A percentile compares a stretch with the other conserved stretches of the same genome.
Conservation (phyloP, 1,140 invertebrate genomes). For the Pseudoatta argentina region DNA sequence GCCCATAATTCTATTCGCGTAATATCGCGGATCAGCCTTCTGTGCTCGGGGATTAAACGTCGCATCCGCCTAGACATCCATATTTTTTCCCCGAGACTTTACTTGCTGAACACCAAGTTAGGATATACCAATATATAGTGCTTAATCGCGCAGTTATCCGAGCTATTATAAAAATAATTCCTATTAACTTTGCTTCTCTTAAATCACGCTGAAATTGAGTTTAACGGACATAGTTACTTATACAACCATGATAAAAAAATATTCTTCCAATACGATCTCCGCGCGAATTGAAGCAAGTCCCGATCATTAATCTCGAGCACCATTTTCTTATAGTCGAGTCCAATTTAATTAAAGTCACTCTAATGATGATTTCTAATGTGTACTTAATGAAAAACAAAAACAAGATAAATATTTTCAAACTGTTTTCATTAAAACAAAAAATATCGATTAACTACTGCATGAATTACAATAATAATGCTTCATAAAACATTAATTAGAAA, state of each 20-base stretch:
- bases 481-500: neutral
- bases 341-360: conserved; percentile 49
- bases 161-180: conserved; percentile 19
- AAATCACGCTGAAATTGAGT: conserved; percentile 16
- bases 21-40: conserved; percentile 32
- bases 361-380: neutral
- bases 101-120: conserved; percentile 3
- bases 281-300: neutral
- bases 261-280: neutral
- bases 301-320: conserved; percentile 35
- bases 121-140: neutral
- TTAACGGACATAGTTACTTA: neutral
- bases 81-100: conserved; percentile 5
- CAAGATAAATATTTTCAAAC: conserved; percentile 22
- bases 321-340: conserved; percentile 1
- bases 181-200: conserved; percentile 5
- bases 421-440: neutral
- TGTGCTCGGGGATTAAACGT: conserved; percentile 14
- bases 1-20: conserved; percentile 17
- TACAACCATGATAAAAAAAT: neutral
- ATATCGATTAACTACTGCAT: neutral
- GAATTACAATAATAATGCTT: neutral
- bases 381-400: neutral
- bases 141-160: conserved; percentile 33
- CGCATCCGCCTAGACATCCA: neutral